Conservation (phyloP, 2,888 invertebrate species). For the Pantelozetes paolii region DNA sequence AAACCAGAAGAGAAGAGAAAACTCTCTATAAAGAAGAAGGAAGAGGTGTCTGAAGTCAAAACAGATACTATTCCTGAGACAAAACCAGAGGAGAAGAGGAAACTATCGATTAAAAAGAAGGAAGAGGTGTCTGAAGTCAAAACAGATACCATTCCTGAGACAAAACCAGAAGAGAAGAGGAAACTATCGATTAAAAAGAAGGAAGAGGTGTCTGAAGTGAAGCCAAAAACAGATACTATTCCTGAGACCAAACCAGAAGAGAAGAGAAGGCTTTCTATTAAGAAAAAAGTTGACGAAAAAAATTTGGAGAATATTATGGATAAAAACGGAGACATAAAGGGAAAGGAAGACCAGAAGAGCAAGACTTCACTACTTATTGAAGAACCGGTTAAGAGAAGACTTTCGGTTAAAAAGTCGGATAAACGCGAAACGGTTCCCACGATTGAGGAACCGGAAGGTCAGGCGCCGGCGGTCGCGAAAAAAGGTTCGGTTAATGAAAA, state of each 20-base stretch:
- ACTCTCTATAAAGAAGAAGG: not conserved
- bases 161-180: not conserved
- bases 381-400: not conserved
- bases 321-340: not conserved
- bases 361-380: constrained; percentile 19
- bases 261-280: not conserved
- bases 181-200: not conserved
- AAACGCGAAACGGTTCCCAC: not conserved
- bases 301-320: constrained; percentile 28
- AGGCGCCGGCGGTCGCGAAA: not conserved
- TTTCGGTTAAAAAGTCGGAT: not conserved
- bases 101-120: not conserved
- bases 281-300: constrained; percentile 9
- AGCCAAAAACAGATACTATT: not conserved
- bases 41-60: constrained; percentile 21
- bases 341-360: not conserved
- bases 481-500: constrained; percentile 19
- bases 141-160: not conserved
- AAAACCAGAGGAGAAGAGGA: not conserved
- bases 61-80: not conserved
- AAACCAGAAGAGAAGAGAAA: not conserved
- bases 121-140: constrained; percentile 20
- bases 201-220: constrained; percentile 8
- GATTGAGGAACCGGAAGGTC: not conserved
- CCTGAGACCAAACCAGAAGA: not conserved